Evolutionary conservation across 2,888 invertebrate genomes (phyloP), one percentile per base, ranked within the genome.

Genomic region (Eledona agricola): DNA sequence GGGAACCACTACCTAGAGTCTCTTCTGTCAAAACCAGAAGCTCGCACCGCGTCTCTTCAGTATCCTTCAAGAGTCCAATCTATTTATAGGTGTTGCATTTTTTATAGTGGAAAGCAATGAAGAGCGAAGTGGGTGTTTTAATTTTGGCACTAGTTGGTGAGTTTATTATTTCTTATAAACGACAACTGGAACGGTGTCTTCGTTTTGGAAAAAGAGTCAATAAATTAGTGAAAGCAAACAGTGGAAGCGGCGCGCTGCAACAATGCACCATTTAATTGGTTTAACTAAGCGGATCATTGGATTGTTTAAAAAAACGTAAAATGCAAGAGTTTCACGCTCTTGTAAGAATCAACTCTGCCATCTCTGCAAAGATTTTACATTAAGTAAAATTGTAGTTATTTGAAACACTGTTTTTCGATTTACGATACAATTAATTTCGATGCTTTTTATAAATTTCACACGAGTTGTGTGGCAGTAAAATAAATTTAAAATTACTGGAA

Each of bases 11-110:
- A 60, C 59, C 55, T 55, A 57, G 29, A 20, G 40, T 42, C 47
- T 58, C 55, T 58, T 62, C 62, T 65, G 62, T 66, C 62, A 67
- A 67, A 67, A 67, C 60, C 61, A 59, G 61, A 59, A 64, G 63
- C 60, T 59, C 56, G 10, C 35, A 25, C 56, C 35, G 51, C 26
- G 47, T 43, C 37, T 59, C 58, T 63, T 58, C 65, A 67, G 65
- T 66, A 51, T 51, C 51, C 53, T 47, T 51, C 50, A 59, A 63
- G 57, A 60, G 51, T 53, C 50, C 23, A 50, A 53, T 35, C 31
- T 50, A 53, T 57, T 58, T 45, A 35, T 58, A 57, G 56, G 53
- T 53, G 40, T 47, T 28, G 43, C 45, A 34, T 47, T 28, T 12
- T 10, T 16, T 45, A 17, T 25, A 19, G 4, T 19, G 20, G n/a